Conservation (phyloP, 2,888 invertebrate genomes). For the Megalurothrips usitatus region DNA sequence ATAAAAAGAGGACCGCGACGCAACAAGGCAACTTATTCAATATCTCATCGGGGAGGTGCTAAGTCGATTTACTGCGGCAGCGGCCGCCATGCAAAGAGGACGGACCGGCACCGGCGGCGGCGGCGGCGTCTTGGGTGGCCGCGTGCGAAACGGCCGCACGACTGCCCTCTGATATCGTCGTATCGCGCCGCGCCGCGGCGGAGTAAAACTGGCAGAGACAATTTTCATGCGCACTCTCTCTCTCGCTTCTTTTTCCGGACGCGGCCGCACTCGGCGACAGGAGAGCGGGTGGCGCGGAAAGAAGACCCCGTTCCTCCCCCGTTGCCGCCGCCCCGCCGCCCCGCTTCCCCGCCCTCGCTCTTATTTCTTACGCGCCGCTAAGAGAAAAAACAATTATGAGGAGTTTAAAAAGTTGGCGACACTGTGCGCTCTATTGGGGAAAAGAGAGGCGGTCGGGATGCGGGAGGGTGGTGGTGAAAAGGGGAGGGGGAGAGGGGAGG, state of each 20-base stretch:
- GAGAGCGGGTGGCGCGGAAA: too few relatives aligned
- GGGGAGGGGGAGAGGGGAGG: background rate
- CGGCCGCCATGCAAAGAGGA: background rate
- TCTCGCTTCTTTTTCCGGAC: background rate
- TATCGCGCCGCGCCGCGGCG: background rate
- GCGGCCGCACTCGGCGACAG: background rate
- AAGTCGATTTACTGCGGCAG: background rate
- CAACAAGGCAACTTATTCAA: constrained; percentile 11
- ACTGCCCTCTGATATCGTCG: too few relatives aligned
- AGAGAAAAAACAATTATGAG: background rate
- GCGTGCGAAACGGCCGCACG: background rate
- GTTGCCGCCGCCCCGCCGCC: too few relatives aligned
- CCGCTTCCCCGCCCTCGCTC: background rate
- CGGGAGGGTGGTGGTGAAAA: background rate
- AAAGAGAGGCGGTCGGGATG: background rate
- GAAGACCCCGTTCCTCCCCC: too few relatives aligned
- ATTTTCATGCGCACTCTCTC: too few relatives aligned
- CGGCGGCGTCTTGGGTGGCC: too few relatives aligned
- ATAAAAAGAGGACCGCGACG: background rate
- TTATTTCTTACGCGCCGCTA: background rate
- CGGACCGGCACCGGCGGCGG: too few relatives aligned
- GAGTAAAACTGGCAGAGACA: too few relatives aligned
- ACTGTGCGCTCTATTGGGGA: background rate
- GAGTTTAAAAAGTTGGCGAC: constrained; percentile 20
- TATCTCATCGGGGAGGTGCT: constrained; percentile 6